These are phyloP conservation scores for Eilema caniola DNA, from an alignment of 2,888 invertebrate species.

Conservation along the genomic window DNA sequence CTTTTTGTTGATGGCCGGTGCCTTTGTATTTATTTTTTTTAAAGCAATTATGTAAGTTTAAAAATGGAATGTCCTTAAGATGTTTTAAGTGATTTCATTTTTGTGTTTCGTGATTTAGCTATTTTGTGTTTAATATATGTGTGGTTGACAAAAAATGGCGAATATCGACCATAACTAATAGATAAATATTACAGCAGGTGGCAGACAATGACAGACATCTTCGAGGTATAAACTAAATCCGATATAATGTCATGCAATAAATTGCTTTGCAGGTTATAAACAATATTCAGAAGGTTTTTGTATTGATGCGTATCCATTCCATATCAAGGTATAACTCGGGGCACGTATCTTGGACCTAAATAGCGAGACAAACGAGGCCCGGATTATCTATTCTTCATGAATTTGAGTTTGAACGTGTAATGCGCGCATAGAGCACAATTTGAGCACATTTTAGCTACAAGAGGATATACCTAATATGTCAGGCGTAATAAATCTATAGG, in stretches of 20 bases:
- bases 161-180: conserved; percentile 7
- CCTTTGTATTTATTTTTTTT: conserved; percentile 69
- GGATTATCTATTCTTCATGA: too few relatives aligned
- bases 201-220: not conserved
- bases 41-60: conserved; percentile 50
- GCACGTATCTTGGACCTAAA: too few relatives aligned
- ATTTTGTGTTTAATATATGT: conserved; percentile 21
- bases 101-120: conserved; percentile 21
- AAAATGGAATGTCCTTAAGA: conserved; percentile 51
- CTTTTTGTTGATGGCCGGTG: conserved; percentile 77
- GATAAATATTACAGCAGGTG: conserved; percentile 13
- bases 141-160: conserved; percentile 6
- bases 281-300: not conserved
- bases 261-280: not conserved
- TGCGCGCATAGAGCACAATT: too few relatives aligned
- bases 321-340: too few relatives aligned
- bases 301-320: too few relatives aligned
- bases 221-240: not conserved
- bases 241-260: not conserved
- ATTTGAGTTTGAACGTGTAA: too few relatives aligned
- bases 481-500: too few relatives aligned
- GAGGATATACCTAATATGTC: too few relatives aligned
- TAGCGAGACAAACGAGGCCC: too few relatives aligned
- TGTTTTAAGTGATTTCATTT: conserved; percentile 51
- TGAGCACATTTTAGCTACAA: too few relatives aligned